phyloP scores from a whole-genome alignment of 2,888 invertebrate species.

The Heliconius ismenius region DNA sequence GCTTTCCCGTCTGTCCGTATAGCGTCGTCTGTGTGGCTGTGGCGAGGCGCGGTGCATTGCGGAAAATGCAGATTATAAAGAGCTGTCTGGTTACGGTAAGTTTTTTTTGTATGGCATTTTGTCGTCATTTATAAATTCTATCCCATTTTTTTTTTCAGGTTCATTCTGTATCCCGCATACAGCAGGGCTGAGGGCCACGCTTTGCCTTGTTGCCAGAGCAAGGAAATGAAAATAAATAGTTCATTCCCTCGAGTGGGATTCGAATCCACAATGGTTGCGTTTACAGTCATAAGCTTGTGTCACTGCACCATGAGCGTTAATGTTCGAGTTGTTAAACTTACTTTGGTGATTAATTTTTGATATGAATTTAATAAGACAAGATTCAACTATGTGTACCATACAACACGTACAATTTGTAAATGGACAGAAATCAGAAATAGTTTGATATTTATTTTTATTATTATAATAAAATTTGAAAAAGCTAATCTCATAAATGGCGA shows the following conservation, averaged over 20 bases:
- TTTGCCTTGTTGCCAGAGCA: too few relatives aligned
- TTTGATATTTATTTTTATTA: not conserved
- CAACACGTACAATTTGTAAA: not conserved
- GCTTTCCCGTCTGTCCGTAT: conserved; percentile 44
- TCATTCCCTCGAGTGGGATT: too few relatives aligned
- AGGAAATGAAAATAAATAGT: too few relatives aligned
- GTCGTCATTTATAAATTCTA: too few relatives aligned
- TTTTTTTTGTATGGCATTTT: not conserved
- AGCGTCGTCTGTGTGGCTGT: conserved; percentile 7
- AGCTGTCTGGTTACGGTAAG: conserved; percentile 18
- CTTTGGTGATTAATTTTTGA: not conserved
- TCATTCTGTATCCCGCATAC: too few relatives aligned
- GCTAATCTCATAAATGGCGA: not conserved
- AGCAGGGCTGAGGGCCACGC: too few relatives aligned
- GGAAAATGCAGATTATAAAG: conserved; percentile 33
- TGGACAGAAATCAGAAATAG: not conserved
- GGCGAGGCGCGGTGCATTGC: conserved; percentile 31
- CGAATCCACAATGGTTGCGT: too few relatives aligned
- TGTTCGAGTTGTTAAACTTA: not conserved
- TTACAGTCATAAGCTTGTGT: too few relatives aligned
- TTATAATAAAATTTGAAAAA: not conserved
- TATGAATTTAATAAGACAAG: not conserved
- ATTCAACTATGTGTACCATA: not conserved
- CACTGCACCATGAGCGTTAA: not conserved
- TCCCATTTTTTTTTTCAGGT: too few relatives aligned